Conservation (phyloP, 1,140 invertebrate genomes). For the Ostrea denselamellosa region DNA sequence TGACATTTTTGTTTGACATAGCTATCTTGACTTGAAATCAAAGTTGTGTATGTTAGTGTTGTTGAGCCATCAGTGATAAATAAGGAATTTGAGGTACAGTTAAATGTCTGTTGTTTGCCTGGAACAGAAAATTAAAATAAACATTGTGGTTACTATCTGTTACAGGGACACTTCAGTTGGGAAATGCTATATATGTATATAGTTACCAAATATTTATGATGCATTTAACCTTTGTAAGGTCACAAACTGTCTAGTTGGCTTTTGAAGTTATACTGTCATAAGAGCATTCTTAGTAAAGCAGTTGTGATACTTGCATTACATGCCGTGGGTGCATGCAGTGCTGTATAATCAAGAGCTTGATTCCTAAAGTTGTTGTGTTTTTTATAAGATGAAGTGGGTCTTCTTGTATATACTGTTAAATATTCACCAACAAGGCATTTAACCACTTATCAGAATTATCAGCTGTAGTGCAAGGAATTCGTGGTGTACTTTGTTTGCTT, state of each 20-base stretch:
- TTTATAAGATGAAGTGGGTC: background rate
- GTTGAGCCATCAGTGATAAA: background rate
- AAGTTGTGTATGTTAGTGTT: background rate
- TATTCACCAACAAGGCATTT: background rate
- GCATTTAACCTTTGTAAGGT: background rate
- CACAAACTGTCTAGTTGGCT: background rate
- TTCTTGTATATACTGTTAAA: background rate
- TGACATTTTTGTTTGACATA: background rate
- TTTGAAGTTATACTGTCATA: background rate
- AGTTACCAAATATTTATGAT: constrained; percentile 7
- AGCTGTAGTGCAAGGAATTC: background rate
- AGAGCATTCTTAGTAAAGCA: background rate
- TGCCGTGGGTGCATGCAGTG: background rate
- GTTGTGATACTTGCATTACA: background rate
- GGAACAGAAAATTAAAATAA: background rate
- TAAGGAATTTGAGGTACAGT: background rate
- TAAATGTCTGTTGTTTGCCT: background rate
- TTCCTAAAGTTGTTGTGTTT: background rate
- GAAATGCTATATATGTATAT: background rate
- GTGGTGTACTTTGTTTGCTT: background rate
- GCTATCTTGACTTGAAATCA: background rate
- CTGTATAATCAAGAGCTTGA: background rate
- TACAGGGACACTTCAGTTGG: background rate
- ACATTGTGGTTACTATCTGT: background rate
- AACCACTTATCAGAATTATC: background rate